Conservation (phyloP, 2,888 invertebrate genomes). For the Ceratothoa steindachneri region DNA sequence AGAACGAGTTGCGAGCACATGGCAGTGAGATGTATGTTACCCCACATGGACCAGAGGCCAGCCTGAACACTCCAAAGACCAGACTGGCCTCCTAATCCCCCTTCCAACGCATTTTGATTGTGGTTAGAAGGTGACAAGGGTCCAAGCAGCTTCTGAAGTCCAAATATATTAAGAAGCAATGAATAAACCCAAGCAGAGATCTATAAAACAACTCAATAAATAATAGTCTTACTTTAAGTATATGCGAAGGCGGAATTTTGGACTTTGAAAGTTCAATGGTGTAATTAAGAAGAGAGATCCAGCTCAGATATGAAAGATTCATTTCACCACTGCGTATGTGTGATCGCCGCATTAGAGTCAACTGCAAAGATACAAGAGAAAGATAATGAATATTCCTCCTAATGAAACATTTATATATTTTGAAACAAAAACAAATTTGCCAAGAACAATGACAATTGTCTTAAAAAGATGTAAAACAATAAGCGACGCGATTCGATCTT, state of each 20-base stretch:
- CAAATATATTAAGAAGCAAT: background rate
- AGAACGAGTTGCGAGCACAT: constrained; percentile 74
- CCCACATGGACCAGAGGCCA: constrained; percentile 82
- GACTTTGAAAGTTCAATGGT: background rate
- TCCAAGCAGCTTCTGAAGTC: background rate
- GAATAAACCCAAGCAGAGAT: background rate
- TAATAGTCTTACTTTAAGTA: constrained; percentile 1
- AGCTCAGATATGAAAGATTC: background rate
- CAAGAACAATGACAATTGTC: no score
- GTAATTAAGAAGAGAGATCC: background rate
- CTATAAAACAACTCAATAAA: background rate
- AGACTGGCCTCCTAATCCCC: constrained; percentile 17
- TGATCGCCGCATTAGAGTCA: background rate
- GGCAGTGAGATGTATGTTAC: constrained; percentile 77
- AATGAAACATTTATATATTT: no score
- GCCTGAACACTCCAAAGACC: constrained; percentile 60
- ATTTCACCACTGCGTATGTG: background rate
- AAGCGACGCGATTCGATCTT: no score
- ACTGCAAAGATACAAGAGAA: background rate
- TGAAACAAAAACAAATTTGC: no score
- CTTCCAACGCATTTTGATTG: background rate
- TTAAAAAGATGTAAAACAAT: no score
- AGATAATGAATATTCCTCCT: no score
- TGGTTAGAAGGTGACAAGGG: background rate
- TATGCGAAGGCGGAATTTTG: background rate